phyloP scores from a whole-genome alignment of 2,888 invertebrate genomes.

The Drosophila nigricruria region DNA sequence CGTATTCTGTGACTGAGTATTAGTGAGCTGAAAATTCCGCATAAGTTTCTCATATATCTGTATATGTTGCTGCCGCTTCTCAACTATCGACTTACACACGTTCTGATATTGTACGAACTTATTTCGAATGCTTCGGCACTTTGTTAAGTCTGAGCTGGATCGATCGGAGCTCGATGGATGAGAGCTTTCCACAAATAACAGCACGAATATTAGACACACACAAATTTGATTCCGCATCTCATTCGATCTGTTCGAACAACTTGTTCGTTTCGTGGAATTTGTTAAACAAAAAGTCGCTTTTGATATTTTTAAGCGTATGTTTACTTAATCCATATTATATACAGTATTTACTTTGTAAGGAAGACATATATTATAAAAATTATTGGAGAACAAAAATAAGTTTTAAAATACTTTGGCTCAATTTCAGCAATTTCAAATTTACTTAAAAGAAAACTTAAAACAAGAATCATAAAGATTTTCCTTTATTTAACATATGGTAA shows the following conservation, averaged over 20 bases:
- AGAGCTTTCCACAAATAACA: background rate
- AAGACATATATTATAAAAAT: too few relatives aligned
- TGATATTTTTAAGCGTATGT: background rate
- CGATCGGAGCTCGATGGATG: too few relatives aligned
- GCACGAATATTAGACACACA: background rate
- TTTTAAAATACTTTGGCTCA: too few relatives aligned
- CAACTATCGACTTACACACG: background rate
- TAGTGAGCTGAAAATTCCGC: background rate
- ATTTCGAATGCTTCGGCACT: background rate
- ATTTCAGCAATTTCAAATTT: too few relatives aligned
- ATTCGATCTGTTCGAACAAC: background rate
- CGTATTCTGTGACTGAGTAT: background rate
- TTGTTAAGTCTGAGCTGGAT: fast-evolving
- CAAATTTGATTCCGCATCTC: background rate
- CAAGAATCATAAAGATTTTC: too few relatives aligned
- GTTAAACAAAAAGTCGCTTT: background rate
- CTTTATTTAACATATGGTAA: background rate
- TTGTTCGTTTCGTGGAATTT: background rate
- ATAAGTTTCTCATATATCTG: background rate
- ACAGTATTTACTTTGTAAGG: background rate
- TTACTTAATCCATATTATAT: background rate
- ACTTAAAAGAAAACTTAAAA: too few relatives aligned
- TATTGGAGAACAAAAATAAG: too few relatives aligned
- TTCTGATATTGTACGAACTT: background rate
- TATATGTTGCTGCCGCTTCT: background rate